Conservation (phyloP, 2,113 vertebrate species). For the Stegostoma tigrinum region DNA sequence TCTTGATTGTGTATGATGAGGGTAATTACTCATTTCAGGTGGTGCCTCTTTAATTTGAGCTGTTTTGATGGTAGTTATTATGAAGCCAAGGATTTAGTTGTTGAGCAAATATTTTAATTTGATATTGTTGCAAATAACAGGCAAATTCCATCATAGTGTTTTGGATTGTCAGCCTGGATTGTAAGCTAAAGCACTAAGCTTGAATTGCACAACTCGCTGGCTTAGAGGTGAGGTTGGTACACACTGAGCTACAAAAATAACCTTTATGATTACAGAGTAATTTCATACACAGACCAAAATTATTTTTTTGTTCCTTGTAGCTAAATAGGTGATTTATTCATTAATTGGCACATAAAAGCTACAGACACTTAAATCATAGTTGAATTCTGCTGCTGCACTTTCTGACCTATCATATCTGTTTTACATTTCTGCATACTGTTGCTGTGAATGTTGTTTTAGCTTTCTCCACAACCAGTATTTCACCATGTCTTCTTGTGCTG, state of each 20-base stretch:
- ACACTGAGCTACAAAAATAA: not conserved
- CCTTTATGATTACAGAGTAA: not conserved
- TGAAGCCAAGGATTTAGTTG: not conserved
- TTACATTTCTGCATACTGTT: not conserved
- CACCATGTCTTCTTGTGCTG: not conserved
- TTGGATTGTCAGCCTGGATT: no score
- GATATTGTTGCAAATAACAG: not conserved
- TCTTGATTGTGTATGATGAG: not conserved
- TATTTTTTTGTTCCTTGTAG: not conserved
- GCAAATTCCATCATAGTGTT: not conserved
- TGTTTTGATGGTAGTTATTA: not conserved
- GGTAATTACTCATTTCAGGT: not conserved
- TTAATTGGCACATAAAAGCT: not conserved
- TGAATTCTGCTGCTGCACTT: not conserved
- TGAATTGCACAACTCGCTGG: no score
- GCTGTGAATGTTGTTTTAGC: not conserved
- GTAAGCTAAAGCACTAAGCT: no score
- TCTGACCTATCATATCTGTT: not conserved
- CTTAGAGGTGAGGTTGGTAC: not conserved
- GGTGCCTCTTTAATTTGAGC: not conserved
- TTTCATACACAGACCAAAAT: not conserved
- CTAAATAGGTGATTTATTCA: not conserved
- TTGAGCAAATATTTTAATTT: not conserved
- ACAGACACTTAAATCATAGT: not conserved
- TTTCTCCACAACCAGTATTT: not conserved